These are phyloP conservation scores for Lichenostomus cassidix DNA, from an alignment of 2,113 vertebrate species.

Conservation along the genomic window DNA sequence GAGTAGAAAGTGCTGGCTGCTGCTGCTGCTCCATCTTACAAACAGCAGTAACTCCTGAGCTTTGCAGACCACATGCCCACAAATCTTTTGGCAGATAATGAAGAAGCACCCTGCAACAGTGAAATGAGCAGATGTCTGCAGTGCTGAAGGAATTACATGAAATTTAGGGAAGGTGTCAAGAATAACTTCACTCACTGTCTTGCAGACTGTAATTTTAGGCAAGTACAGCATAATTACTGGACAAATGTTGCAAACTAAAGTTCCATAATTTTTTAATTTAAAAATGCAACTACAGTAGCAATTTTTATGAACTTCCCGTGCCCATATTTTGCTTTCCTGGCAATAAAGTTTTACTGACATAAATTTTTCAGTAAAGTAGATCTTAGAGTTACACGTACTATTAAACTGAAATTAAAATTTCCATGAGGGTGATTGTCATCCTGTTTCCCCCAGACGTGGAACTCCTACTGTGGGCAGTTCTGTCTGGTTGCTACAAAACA, in stretches of 20 bases:
- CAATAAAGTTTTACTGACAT: not conserved
- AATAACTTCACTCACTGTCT: not conserved
- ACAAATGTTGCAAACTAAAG: not conserved
- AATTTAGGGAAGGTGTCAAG: slow-evolving; percentile 3
- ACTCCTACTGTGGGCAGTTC: not conserved
- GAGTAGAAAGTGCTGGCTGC: not conserved
- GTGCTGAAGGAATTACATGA: not conserved
- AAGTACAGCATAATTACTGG: not conserved
- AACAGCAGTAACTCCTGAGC: not conserved
- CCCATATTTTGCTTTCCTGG: not conserved
- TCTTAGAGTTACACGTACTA: not conserved
- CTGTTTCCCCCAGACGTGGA: not conserved
- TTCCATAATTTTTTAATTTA: not conserved
- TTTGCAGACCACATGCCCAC: not conserved
- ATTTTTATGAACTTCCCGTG: not conserved
- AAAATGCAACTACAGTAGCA: not conserved
- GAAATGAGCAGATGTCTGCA: slow-evolving; percentile 8
- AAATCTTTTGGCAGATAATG: not conserved
- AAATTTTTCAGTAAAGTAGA: not conserved
- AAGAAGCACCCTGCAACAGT: not conserved
- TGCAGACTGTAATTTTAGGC: not conserved
- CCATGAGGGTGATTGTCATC: not conserved
- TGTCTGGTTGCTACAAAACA: not conserved
- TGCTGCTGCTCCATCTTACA: not conserved
- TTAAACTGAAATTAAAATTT: not conserved